Evolutionary conservation across 1,140 invertebrate species (phyloP), one percentile per base, ranked within the genome.

Genomic region (Planococcus citri): DNA sequence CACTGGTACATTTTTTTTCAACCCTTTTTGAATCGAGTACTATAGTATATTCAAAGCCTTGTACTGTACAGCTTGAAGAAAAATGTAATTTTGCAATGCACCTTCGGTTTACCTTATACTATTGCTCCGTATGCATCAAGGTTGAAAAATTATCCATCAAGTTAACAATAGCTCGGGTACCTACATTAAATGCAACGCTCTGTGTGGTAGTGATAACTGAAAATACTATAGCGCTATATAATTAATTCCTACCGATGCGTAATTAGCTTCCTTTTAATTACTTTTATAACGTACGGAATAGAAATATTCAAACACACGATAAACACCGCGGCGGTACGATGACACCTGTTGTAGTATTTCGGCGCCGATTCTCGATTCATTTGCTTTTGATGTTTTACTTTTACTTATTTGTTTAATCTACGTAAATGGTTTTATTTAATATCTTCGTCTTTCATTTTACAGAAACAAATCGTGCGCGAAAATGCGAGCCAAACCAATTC

Each of bases 211-310:
- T 51, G 41, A 51, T 51, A 51, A 51, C 41, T 20, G n/a, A 51
- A 51, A 51, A 51, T 51, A 20, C 41, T 17, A n/a, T n/a, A n/a
- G n/a, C 3, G n/a, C 41, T 4, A 4, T 20, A 51, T 51, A 51
- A 51, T 51, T 51, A 51, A 51, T 51, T 51, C 41, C 41, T 20
- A 51, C 41, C n/a, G 41, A 17, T 51, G 41, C 41, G 41, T 51
- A 51, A 51, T 51, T 51, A 51, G 41, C 41, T 51, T 51, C 41
- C 41, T 51, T 51, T 51, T 51, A 20, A 51, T 51, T 51, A 51
- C 41, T 51, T n/a, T 51, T 51, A 51, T 17, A 51, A 51, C 41
- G 41, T 51, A 51, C 41, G 6, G 41, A 51, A 51, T 51, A 51
- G 41, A 51, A 51, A 20, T 17, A 9, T n/a, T 51, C 10, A 51